Conservation (phyloP, 2,113 vertebrate species). For the Tupaia tana region DNA sequence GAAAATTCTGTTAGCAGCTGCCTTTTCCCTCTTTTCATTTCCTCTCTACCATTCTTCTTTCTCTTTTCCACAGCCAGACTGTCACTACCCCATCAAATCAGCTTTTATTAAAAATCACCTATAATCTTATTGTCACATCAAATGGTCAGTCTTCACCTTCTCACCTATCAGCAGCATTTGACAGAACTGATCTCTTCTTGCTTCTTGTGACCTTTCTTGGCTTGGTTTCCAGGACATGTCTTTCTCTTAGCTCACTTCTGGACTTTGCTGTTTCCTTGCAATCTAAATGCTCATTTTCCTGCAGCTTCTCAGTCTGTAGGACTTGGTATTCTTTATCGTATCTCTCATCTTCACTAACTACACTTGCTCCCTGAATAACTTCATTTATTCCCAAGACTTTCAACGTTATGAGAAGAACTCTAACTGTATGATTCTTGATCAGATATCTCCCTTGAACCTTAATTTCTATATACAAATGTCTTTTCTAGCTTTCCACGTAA, state of each 20-base stretch:
- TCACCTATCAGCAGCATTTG: not conserved
- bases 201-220: not conserved
- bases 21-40: not conserved
- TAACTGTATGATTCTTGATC: not conserved
- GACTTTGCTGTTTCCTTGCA: not conserved
- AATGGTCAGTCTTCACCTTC: not conserved
- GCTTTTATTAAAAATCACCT: constrained; percentile 2
- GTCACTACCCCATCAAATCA: not conserved
- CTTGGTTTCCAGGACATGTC: not conserved
- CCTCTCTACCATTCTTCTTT: not conserved
- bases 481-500: not conserved
- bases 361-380: not conserved
- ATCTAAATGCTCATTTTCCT: not conserved
- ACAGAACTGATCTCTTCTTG: not conserved
- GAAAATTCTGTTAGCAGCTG: not conserved
- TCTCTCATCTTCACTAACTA: not conserved
- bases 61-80: too few relatives aligned
- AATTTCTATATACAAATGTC: not conserved
- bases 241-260: not conserved
- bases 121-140: not conserved
- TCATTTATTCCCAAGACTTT: not conserved
- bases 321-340: not conserved
- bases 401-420: not conserved
- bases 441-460: not conserved
- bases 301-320: not conserved